Base-by-base conservation (phyloP, 2,797 vertebrate species). In the Allobates femoralis region DNA sequence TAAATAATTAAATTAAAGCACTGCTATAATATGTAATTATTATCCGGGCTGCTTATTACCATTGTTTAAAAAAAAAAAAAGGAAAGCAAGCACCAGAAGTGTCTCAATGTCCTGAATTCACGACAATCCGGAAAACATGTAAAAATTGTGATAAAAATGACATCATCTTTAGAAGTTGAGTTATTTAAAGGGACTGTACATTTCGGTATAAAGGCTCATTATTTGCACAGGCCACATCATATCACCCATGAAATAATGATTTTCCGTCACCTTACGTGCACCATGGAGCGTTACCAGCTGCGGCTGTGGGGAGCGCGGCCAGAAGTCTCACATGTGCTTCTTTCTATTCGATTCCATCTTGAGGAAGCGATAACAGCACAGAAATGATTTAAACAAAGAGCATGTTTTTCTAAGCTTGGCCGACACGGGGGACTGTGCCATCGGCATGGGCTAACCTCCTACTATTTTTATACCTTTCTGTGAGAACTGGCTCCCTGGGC, bases 391-490 rank as follows among this genome's bases (percentile, higher is more conserved):
- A 91, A 85, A 91, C 91, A 92, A 88, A 79, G 89, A 88, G 87
- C 88, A 71, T 87, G 90, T 91, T 92, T 91, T 90, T 84, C 85
- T 89, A 90, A 64, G 92, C 89, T 83, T 89, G 69, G 84, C 85
- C 89, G 78, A 89, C 87, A 89, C 90, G 89, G 91, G 90, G 86
- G 88, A 90, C 89, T 90, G 89, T 90, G 90, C 86, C 90, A 88
- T 89, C 77, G 82, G 92, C 86, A 92, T 91, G 90, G 90, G 92
- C 89, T 89, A 92, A 93, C 92, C 91, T 92, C 91, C 91, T 91
- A 90, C 93, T 91, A 94, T 95, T 96, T 96, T 94, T 95, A 92
- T 93, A 93, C 89, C 92, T 91, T 91, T 91, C 90, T 94, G 92
- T 95, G 95, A 95, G 94, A 95, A 94, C 89, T 92, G 91, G 91